phyloP scores from a whole-genome alignment of 1,140 invertebrate genomes.

The Plodia interpunctella region DNA sequence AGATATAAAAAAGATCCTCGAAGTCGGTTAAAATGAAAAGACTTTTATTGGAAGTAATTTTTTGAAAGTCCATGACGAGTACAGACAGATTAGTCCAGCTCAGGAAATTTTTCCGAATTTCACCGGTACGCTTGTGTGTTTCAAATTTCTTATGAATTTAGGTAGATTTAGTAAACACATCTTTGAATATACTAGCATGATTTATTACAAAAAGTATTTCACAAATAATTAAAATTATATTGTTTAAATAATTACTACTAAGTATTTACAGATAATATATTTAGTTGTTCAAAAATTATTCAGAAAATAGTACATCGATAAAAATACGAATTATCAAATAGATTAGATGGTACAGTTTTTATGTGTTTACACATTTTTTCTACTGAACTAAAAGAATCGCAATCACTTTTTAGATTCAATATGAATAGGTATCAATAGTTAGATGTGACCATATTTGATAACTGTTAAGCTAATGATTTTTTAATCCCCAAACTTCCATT shows the following conservation, averaged over 20 bases:
- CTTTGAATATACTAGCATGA: constrained; percentile 11
- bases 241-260: background rate
- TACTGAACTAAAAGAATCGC: background rate
- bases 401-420: background rate
- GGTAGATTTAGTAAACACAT: constrained; percentile 15
- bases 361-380: background rate
- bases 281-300: constrained; percentile 9
- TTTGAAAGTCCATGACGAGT: too few relatives aligned
- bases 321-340: constrained; percentile 17
- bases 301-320: constrained; percentile 14
- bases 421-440: background rate
- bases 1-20: too few relatives aligned
- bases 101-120: background rate
- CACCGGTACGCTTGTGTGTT: background rate
- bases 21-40: too few relatives aligned
- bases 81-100: too few relatives aligned
- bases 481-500: background rate
- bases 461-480: background rate
- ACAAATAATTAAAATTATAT: background rate
- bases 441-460: too few relatives aligned
- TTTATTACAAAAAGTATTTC: background rate
- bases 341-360: background rate
- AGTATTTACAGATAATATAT: background rate
- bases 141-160: constrained; percentile 26
- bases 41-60: too few relatives aligned